phyloP scores from a whole-genome alignment of 1,140 invertebrate genomes.

The Zaprionus capensis region DNA sequence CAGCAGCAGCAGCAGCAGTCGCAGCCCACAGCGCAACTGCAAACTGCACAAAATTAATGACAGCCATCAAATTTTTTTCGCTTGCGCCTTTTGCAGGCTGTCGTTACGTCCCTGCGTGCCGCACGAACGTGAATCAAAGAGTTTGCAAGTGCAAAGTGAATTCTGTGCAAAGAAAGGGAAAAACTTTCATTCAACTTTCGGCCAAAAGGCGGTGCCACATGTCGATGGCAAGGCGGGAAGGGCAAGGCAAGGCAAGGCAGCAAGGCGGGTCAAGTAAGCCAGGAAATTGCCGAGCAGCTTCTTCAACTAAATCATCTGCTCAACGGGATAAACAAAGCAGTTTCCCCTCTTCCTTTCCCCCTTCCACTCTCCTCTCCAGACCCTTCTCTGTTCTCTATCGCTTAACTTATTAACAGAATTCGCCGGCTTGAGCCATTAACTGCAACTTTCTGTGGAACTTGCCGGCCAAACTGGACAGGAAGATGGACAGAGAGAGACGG shows the following conservation, averaged over 20 bases:
- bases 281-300: constrained; percentile 6
- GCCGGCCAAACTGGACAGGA: constrained; percentile 1
- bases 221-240: constrained; percentile 14
- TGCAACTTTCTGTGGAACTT: constrained; percentile 25
- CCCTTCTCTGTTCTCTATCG: not conserved
- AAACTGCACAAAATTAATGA: constrained; percentile 52
- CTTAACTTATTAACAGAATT: constrained; percentile 40
- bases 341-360: not conserved
- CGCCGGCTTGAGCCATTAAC: constrained; percentile 13
- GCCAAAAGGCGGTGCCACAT: constrained; percentile 23
- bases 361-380: not conserved
- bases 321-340: not conserved
- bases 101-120: constrained; percentile 22
- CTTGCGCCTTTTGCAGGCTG: not conserved
- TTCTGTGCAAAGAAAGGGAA: constrained; percentile 20
- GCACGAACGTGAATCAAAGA: constrained; percentile 31
- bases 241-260: not conserved
- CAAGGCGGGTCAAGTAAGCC: constrained; percentile 3
- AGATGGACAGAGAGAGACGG: not conserved
- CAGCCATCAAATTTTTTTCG: constrained; percentile 36
- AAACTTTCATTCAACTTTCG: constrained; percentile 13
- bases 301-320: constrained; percentile 24
- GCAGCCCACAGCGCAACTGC: constrained; percentile 12
- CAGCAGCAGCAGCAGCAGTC: no score
- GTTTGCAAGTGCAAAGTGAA: constrained; percentile 34